Conservation (phyloP, 2,797 vertebrate species). For the Toxotes lorentzi region DNA sequence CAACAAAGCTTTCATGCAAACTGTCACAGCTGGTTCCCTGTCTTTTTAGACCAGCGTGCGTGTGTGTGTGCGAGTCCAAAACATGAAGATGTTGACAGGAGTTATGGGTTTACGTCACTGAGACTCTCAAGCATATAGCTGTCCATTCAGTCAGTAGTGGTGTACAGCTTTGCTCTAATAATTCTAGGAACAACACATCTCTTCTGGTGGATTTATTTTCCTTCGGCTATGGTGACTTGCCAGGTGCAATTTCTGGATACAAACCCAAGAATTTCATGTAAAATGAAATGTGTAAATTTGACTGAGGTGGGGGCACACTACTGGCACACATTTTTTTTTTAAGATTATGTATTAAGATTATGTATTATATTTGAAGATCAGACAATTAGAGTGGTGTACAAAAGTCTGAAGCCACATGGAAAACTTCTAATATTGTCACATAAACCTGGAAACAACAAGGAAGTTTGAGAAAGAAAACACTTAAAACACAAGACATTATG, state of each 20-base stretch:
- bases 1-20: slow-evolving; percentile 6
- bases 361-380: not conserved
- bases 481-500: too few species aligned
- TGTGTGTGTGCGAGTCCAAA: not conserved
- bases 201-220: too few species aligned
- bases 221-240: not conserved
- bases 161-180: not conserved
- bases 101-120: slow-evolving; percentile 29
- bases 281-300: not conserved
- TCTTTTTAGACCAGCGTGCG: slow-evolving; percentile 4
- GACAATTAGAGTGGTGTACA: not conserved
- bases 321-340: too few species aligned
- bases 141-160: not conserved
- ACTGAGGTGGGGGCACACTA: not conserved
- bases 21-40: not conserved
- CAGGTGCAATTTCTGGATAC: not conserved
- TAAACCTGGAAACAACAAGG: too few species aligned
- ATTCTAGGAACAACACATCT: not conserved
- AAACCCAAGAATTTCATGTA: not conserved
- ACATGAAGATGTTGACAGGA: slow-evolving; percentile 10
- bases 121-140: slow-evolving; percentile 33
- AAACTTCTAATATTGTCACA: too few species aligned
- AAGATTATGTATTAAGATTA: too few species aligned
- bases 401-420: too few species aligned
- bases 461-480: too few species aligned